Base-by-base conservation (phyloP, 37 sponge, comb jelly and placozoan species). In the Beroe ovata region DNA sequence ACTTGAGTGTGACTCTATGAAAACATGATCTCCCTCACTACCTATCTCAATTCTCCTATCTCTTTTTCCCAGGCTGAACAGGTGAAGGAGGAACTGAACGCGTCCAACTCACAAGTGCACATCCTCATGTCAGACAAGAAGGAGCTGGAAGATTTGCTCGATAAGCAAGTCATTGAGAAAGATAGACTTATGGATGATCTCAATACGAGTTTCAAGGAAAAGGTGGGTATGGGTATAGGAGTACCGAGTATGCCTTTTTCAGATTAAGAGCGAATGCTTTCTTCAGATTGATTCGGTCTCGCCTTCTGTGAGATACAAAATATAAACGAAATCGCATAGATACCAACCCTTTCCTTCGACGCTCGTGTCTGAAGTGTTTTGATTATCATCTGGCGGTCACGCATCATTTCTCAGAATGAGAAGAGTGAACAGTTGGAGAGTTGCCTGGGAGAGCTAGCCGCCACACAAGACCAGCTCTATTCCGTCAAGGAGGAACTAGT, bases 401-500 rank as follows among this genome's bases (percentile, higher is more conserved):
- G n/a, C 54, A 11, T 16, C 54, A 47, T 47, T 47, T 11, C 54
- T 61, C 36, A 66, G 84, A 42, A 39, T 41, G 84, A 77, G 23
- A 77, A 77, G 38, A 35, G 38, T 33, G 54, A 21, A 36, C 26
- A 36, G 47, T 36, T 77, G 28, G 84, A 77, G 28, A 42, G 54
- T 23, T 77, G 84, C 41, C 84, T 77, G 16, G 22, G 47, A 22
- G 84, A 77, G 54, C 84, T 77, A 1, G 26, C 84, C 28, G 18
- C 42, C 14, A 42, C 84, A 41, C 84, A 77, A 26, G 84, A 77
- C 54, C 54, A 77, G 22, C 84, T 77, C 28, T 77, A 32, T 26
- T 21, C 42, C 26, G 84, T 77, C 22, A 39, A 77, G 38, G 84
- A 77, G 84, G 84, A 77, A 77, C 84, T 77, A n/a, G 84, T 77